Conservation (phyloP, 1,140 invertebrate species). For the Homalodisca vitripennis region DNA sequence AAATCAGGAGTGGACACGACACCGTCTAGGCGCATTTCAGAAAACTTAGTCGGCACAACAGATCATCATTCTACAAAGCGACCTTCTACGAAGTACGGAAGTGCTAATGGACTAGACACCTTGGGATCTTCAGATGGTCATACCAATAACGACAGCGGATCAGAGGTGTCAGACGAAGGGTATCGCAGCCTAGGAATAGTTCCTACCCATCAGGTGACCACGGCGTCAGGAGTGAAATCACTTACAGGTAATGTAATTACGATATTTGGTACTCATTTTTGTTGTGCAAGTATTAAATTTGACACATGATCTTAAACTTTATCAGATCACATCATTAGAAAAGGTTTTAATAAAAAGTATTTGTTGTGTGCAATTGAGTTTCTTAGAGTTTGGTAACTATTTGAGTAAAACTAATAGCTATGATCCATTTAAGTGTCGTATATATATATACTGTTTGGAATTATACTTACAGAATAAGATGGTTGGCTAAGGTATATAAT, state of each 20-base stretch:
- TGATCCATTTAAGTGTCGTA: no score
- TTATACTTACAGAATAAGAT: no score
- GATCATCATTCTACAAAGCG: slow-evolving; percentile 3
- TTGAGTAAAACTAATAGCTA: no score
- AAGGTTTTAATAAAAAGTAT: no score
- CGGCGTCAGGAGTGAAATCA: not conserved
- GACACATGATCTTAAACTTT: no score
- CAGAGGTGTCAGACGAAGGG: slow-evolving; percentile 84
- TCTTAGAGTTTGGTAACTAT: no score
- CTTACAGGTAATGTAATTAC: slow-evolving; percentile 21
- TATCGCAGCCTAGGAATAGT: slow-evolving; percentile 77
- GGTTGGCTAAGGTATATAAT: no score
- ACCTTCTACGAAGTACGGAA: slow-evolving; percentile 23
- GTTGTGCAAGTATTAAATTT: no score
- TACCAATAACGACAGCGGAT: slow-evolving; percentile 76
- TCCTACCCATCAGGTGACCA: slow-evolving; percentile 44
- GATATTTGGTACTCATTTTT: no score
- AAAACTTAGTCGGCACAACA: slow-evolving; percentile 17
- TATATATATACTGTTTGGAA: no score
- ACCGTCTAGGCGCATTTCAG: slow-evolving; percentile 27
- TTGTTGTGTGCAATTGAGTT: no score
- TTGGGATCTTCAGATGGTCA: slow-evolving; percentile 46
- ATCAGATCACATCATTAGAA: no score
- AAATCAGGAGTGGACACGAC: slow-evolving; percentile 29
- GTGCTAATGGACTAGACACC: slow-evolving; percentile 31